Base-by-base conservation (phyloP, 2,113 vertebrate genomes). In the Oplegnathus fasciatus region DNA sequence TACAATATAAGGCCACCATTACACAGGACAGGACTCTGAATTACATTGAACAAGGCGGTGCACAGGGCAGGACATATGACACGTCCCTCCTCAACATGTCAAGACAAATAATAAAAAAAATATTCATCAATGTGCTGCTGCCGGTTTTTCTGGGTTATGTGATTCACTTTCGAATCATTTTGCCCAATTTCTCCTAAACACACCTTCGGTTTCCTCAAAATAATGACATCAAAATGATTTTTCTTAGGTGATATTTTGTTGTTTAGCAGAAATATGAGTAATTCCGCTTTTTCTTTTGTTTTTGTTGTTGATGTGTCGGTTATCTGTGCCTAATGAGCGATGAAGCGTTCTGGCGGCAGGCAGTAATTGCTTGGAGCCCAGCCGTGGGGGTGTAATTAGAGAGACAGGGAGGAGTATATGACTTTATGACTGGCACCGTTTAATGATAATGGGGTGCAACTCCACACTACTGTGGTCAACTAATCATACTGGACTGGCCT, bases 361-460 rank as follows among this genome's bases (percentile, higher is more conserved):
- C 92, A 84, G 88, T 94, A 93, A 95, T 91, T 92, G 89, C 89
- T 75, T 65, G 75, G 87, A 93, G 92, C 92, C 90, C 91, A 93
- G 68, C 94, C 92, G 93, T 92, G 82, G 92, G 93, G 80, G 90
- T 89, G 92, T 93, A 93, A 95, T 95, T 93, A 93, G 83, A 82
- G 77, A 88, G 88, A 88, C 87, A 93, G 86, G 82, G 91, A 85
- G 91, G 90, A 92, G 88, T 93, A 87, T 92, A 93, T 94, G 90
- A 91, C 92, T 94, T 93, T 86, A 89, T 85, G 90, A 93, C 93
- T 93, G 91, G 91, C 89, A 91, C 89, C 64, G 62, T 92, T 94
- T 93, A 93, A 93, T 90, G 90, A 88, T 95, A 94, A 96, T 95
- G 82, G 91, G 91, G 86, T 93, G 84, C 88, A 91, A 80, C 86